Base-by-base conservation (phyloP, 2,888 invertebrate species). In the Hypolimnas misippus region DNA sequence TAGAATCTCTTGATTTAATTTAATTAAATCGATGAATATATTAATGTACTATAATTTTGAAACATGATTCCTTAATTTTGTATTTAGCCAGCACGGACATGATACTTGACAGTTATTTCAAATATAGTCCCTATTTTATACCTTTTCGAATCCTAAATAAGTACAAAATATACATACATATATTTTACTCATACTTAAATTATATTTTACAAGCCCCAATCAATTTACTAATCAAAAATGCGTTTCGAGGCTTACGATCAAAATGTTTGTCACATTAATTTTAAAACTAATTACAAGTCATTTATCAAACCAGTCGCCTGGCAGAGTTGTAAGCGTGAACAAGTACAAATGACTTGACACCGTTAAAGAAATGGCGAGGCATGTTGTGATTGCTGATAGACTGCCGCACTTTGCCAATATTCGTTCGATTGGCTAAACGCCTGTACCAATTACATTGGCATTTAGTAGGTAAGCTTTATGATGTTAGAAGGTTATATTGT, bases 361-460 rank as follows among this genome's bases (percentile, higher is more conserved):
- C 21, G 44, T 12, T 46, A 40, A 61, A 57, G 55, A 55, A 46
- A 42, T 44, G n/a, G 44, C 31, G 25, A 31, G 35, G 52, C 46
- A 31, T 67, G 57, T 65, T 68, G 54, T 71, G 74, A 73, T 65
- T 75, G 75, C 71, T 79, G 78, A 80, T 72, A 76, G 78, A 76
- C 53, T 66, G 68, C 63, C 75, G 79, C 77, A 78, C 78, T 74
- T 53, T 63, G 29, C 21, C 55, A 50, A 33, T 50, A 33, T 35
- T 10, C 29, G 38, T 17, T 10, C 40, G 16, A 38, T 58, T 31
- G 31, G 17, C 53, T 52, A 33, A 33, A 21, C 31, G 35, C 25
- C 42, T 44, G 12, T 19, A 42, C 16, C 25, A 54, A 46, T 46
- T 46, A 5, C 44, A 46, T 21, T 46, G n/a, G 44, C 19, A 21